Evolutionary conservation across 2,888 invertebrate species (phyloP).

Genomic region (Mylabris sibirica): DNA sequence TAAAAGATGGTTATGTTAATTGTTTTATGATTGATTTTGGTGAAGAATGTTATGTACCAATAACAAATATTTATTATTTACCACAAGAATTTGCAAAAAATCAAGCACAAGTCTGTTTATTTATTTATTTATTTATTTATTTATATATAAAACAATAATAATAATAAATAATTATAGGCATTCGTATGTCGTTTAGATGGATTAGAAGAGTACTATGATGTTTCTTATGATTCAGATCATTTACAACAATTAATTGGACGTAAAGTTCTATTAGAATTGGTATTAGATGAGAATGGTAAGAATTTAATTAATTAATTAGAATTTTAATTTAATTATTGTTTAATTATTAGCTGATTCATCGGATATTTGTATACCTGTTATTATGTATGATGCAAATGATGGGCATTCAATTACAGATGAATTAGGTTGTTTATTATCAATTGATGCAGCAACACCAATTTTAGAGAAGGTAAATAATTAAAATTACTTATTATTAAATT

Average conservation of each 20-base stretch:
- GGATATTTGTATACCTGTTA: constrained; percentile 49
- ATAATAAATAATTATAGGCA: constrained; percentile 61
- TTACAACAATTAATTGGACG: constrained; percentile 64
- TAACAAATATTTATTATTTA: constrained; percentile 67
- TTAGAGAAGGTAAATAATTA: constrained; percentile 48
- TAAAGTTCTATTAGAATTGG: constrained; percentile 61
- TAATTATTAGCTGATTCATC: constrained; percentile 29
- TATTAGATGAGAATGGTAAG: constrained; percentile 59
- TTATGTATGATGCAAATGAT: constrained; percentile 52
- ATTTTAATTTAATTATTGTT: too few relatives aligned
- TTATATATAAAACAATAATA: neutral
- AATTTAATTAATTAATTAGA: neutral
- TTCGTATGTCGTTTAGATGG: constrained; percentile 74
- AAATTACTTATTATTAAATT: too few relatives aligned
- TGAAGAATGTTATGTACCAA: constrained; percentile 68
- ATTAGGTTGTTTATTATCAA: constrained; percentile 48
- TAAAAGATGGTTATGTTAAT: constrained; percentile 44
- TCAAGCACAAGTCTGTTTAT: constrained; percentile 68
- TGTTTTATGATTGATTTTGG: constrained; percentile 82
- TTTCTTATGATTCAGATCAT: constrained; percentile 50
- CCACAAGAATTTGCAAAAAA: constrained; percentile 70
- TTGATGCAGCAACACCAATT: constrained; percentile 52
- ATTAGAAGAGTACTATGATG: constrained; percentile 69
- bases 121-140: neutral
- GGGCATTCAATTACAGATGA: constrained; percentile 51